Percentiles rank a stretch among this genome's conserved stretches.
phyloP scores from a whole-genome alignment of 2,797 vertebrate species.

The Hirundo rustica region DNA sequence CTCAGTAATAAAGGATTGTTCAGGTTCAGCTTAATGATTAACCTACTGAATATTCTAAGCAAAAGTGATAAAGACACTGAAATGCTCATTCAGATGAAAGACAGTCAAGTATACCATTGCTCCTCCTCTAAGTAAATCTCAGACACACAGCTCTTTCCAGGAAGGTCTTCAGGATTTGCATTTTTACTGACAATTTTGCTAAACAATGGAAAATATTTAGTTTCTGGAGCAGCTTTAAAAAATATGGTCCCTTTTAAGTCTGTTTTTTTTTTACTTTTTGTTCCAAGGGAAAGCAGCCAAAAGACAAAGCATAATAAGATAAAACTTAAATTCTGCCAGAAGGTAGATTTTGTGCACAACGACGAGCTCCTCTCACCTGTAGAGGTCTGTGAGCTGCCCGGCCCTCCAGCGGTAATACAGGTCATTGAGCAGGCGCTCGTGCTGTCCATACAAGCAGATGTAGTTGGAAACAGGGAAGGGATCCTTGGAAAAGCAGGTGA shows the following conservation, averaged over 20 bases:
- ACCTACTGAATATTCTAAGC: neutral
- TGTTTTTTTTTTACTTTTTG: neutral
- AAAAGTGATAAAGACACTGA: neutral
- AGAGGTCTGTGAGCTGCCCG: constrained; percentile 83
- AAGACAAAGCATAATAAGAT: neutral
- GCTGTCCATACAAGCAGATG: constrained; percentile 85
- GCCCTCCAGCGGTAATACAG: constrained; percentile 76
- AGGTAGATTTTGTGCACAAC: neutral
- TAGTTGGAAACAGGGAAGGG: constrained; percentile 86
- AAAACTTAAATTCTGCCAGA: neutral
- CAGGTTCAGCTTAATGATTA: neutral
- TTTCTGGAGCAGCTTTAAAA: neutral
- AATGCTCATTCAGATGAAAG: neutral
- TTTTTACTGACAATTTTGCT: neutral
- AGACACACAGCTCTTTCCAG: neutral
- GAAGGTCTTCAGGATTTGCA: neutral
- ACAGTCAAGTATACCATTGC: neutral
- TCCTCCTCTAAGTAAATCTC: neutral
- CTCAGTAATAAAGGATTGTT: neutral
- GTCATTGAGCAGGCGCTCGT: constrained; percentile 88
- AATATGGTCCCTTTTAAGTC: neutral
- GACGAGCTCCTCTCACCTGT: constrained; percentile 80
- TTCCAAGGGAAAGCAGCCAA: neutral
- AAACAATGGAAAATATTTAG: neutral
- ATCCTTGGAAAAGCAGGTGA: constrained; percentile 88